Evolutionary conservation across 2,888 invertebrate species (phyloP).

Genomic region (Leucophenga maculata): DNA sequence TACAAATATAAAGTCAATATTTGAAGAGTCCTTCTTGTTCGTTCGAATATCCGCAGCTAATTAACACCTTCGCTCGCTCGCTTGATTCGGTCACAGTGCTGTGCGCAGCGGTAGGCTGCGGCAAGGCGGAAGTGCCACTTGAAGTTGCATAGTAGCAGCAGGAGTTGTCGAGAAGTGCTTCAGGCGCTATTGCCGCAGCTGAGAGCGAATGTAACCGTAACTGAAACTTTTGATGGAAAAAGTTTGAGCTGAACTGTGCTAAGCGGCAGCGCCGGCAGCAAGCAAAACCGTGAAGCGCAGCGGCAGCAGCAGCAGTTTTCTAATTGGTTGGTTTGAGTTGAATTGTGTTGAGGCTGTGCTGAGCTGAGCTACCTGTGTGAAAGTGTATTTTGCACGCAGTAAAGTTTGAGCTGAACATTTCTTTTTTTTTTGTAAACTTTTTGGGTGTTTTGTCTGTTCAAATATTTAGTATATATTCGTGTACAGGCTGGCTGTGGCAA

Average conservation of each 20-base stretch:
- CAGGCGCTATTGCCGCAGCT: constrained; percentile 23
- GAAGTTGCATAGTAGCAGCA: constrained; percentile 34
- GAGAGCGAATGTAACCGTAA: constrained; percentile 51
- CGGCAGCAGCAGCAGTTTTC: too few relatives aligned
- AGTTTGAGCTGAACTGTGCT: constrained; percentile 47
- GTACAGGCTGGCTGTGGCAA: too few relatives aligned
- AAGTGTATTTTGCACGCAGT: not conserved
- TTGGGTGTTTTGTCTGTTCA: too few relatives aligned
- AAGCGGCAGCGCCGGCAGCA: not conserved
- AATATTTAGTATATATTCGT: too few relatives aligned
- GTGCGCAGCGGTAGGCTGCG: constrained; percentile 41
- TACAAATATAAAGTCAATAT: not conserved
- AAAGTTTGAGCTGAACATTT: too few relatives aligned
- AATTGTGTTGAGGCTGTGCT: too few relatives aligned
- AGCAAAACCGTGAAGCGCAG: too few relatives aligned
- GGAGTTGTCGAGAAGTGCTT: constrained; percentile 27
- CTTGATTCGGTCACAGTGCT: constrained; percentile 56
- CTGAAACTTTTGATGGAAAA: constrained; percentile 68
- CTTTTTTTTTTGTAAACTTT: too few relatives aligned
- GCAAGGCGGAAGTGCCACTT: constrained; percentile 62
- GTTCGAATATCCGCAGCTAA: constrained; percentile 46
- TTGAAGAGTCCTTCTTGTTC: not conserved
- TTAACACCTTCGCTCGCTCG: constrained; percentile 52
- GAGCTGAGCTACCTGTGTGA: not conserved
- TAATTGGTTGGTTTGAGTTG: too few relatives aligned